These are phyloP conservation scores for Drosophila trapezifrons DNA, from an alignment of 1,140 invertebrate genomes.

Conservation along the genomic window DNA sequence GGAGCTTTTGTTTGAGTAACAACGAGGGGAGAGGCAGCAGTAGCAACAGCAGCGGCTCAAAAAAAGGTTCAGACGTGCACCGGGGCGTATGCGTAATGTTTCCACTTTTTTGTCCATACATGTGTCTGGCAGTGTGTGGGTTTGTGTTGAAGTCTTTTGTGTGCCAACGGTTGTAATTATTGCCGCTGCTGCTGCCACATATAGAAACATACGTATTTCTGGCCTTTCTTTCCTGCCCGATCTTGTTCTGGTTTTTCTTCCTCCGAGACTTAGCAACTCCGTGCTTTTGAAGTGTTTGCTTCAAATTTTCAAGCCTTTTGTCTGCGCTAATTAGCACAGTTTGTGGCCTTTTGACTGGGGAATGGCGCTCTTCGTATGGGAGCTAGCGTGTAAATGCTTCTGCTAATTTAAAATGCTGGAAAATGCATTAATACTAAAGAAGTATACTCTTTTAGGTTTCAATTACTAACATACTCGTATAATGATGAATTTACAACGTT, in stretches of 20 bases:
- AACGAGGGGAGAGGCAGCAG: slow-evolving; percentile 33
- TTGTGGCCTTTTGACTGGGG: slow-evolving; percentile 37
- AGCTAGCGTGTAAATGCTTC: not conserved
- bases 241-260: slow-evolving; percentile 27
- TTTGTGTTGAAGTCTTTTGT: slow-evolving; percentile 61
- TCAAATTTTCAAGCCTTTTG: slow-evolving; percentile 53
- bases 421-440: not conserved
- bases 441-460: not conserved
- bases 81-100: slow-evolving; percentile 74
- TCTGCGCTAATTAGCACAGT: slow-evolving; percentile 72
- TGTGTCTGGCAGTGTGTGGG: slow-evolving; percentile 30
- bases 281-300: slow-evolving; percentile 15
- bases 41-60: slow-evolving; percentile 41
- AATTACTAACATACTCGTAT: no score
- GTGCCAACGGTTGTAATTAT: slow-evolving; percentile 76
- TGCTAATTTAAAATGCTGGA: not conserved
- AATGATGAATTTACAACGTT: no score
- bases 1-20: slow-evolving; percentile 59
- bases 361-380: not conserved
- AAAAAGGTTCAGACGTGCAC: slow-evolving; percentile 61
- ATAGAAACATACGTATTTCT: slow-evolving; percentile 35
- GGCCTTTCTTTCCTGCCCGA: slow-evolving; percentile 18
- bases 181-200: slow-evolving; percentile 49
- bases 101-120: slow-evolving; percentile 47
- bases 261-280: slow-evolving; percentile 1